A percentile compares a stretch with the other conserved stretches of the same genome.
These are phyloP conservation scores for Chrysomela aeneicollis DNA, from an alignment of 2,888 invertebrate species.

Conservation along the genomic window DNA sequence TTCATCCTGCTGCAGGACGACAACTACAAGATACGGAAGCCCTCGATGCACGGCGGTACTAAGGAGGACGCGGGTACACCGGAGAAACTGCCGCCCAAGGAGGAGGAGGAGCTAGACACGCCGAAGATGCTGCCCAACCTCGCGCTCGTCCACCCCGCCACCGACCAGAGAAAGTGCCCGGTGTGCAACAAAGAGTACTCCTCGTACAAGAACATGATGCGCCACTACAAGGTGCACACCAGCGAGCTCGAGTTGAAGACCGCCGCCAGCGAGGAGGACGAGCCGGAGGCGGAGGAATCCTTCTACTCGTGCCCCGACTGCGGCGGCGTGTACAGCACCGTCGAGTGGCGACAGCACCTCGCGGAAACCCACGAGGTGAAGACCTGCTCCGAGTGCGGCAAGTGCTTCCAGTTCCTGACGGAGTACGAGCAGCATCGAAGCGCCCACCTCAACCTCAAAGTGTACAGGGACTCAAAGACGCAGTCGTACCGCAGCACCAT, in stretches of 20 bases:
- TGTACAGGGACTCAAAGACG: slow-evolving; percentile 71
- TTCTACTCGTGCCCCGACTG: slow-evolving; percentile 70
- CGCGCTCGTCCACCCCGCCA: slow-evolving; percentile 23
- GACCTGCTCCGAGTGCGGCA: slow-evolving; percentile 70
- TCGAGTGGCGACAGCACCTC: slow-evolving; percentile 66
- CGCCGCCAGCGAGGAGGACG: slow-evolving; percentile 55
- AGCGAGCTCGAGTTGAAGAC: slow-evolving; percentile 22
- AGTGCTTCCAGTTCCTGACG: slow-evolving; percentile 67
- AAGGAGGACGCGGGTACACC: slow-evolving; percentile 36
- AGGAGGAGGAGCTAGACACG: slow-evolving; percentile 33
- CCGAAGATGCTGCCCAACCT: slow-evolving; percentile 31
- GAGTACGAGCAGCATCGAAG: slow-evolving; percentile 73
- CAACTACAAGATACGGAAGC: slow-evolving; percentile 46
- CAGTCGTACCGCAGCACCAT: slow-evolving; percentile 67
- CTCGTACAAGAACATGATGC: slow-evolving; percentile 66
- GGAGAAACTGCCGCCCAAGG: slow-evolving; percentile 28
- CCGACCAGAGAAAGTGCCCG: slow-evolving; percentile 60
- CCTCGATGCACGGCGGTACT: slow-evolving; percentile 25
- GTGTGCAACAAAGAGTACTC: slow-evolving; percentile 66
- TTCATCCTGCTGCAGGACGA: slow-evolving; percentile 53
- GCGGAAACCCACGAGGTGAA: slow-evolving; percentile 67
- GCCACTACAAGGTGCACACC: slow-evolving; percentile 62
- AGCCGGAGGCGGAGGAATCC: slow-evolving; percentile 63
- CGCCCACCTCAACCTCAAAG: slow-evolving; percentile 71
- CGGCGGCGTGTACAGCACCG: slow-evolving; percentile 66